phyloP scores from a whole-genome alignment of 2,888 invertebrate genomes.

The Chrysodeixis includens region DNA sequence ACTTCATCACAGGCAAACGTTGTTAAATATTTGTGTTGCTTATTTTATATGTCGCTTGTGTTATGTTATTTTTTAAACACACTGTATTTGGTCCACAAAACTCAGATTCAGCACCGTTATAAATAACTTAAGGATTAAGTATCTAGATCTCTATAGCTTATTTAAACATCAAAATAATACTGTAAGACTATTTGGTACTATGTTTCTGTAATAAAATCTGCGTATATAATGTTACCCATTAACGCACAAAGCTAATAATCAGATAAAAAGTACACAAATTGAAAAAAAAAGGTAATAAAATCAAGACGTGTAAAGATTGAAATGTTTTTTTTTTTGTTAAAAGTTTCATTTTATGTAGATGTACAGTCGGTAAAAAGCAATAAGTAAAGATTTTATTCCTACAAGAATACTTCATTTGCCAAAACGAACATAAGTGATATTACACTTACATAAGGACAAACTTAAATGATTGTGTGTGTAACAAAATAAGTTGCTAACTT shows the following conservation, averaged over 20 bases:
- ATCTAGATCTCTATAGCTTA: conserved; percentile 4
- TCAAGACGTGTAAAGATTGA: not conserved
- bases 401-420: too few species aligned
- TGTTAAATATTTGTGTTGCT: not conserved
- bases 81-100: not conserved
- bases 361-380: not conserved
- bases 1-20: too few species aligned
- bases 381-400: too few species aligned
- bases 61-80: not conserved
- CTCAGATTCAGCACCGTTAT: conserved; percentile 1
- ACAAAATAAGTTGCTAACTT: too few species aligned
- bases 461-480: too few species aligned
- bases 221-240: not conserved
- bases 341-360: not conserved
- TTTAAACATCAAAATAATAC: not conserved
- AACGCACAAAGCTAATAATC: not conserved
- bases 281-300: not conserved
- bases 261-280: not conserved
- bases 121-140: not conserved
- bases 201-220: not conserved
- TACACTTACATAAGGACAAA: too few species aligned
- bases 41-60: not conserved
- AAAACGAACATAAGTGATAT: too few species aligned
- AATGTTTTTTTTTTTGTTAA: not conserved
- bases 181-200: not conserved